Conservation (phyloP, 2,113 vertebrate species). For the Apistogramma diplotaenia region DNA sequence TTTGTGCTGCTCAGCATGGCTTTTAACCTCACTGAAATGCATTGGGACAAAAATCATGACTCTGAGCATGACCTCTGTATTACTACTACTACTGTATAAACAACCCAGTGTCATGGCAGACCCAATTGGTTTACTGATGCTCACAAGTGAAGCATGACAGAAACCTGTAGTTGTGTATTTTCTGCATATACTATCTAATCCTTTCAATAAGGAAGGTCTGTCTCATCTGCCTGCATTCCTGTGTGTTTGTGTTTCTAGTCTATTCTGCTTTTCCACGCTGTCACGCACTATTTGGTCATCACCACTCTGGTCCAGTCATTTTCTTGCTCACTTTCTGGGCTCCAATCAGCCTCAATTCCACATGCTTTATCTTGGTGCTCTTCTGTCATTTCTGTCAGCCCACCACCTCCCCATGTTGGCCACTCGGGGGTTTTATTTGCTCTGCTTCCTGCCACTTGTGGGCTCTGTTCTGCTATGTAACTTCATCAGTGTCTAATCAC, state of each 20-base stretch:
- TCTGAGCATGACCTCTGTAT: background rate
- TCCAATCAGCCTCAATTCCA: no score
- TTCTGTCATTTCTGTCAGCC: no score
- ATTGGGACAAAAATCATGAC: no score
- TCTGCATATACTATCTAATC: background rate
- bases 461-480: background rate
- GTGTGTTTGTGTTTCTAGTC: background rate
- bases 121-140: background rate
- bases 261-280: background rate
- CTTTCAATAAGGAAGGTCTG: background rate
- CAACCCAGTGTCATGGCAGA: background rate
- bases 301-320: no score
- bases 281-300: no score
- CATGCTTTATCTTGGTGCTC: no score
- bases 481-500: background rate
- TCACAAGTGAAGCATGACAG: background rate
- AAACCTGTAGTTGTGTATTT: background rate
- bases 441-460: background rate
- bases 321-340: no score
- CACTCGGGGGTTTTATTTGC: no score
- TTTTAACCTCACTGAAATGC: background rate
- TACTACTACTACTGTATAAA: background rate
- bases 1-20: background rate
- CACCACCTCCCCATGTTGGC: no score
- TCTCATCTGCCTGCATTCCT: background rate